phyloP scores from a whole-genome alignment of 1,140 invertebrate genomes.

The Heterodera schachtii region DNA sequence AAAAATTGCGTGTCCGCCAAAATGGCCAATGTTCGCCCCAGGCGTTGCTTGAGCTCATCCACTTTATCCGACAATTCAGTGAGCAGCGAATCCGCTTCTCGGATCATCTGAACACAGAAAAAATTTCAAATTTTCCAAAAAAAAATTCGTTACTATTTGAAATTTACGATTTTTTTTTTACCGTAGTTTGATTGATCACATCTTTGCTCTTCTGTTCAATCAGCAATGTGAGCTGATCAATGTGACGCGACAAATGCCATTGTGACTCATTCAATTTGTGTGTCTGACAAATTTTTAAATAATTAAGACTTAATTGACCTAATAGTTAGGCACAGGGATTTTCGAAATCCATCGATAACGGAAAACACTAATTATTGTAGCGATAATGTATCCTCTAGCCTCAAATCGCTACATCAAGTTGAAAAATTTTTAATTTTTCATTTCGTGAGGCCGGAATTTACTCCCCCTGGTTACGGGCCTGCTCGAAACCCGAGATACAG shows the following conservation, averaged over 20 bases:
- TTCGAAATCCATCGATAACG: too few species aligned
- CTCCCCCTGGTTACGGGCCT: too few species aligned
- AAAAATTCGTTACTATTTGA: too few species aligned
- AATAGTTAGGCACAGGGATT: too few species aligned
- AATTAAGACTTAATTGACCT: background rate
- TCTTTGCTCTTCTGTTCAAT: constrained; percentile 37
- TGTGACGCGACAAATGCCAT: constrained; percentile 21
- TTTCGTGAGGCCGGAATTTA: too few species aligned
- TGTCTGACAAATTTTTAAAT: constrained; percentile 20
- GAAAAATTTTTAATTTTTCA: too few species aligned
- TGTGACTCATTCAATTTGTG: constrained; percentile 35
- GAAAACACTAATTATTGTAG: too few species aligned
- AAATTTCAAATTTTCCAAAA: too few species aligned
- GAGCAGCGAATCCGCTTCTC: constrained; percentile 35
- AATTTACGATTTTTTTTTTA: background rate
- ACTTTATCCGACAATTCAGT: constrained; percentile 38
- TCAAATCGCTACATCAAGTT: too few species aligned
- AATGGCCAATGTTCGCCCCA: constrained; percentile 19
- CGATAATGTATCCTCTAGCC: too few species aligned
- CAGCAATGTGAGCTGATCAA: constrained; percentile 35
- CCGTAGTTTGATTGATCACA: constrained; percentile 36
- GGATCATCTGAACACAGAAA: constrained; percentile 19
- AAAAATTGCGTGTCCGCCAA: constrained; percentile 32
- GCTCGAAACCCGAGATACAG: too few species aligned
- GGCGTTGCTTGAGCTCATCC: constrained; percentile 34